Base-by-base conservation (phyloP, 2,113 vertebrate genomes). In the Chascanopsetta lugubris region DNA sequence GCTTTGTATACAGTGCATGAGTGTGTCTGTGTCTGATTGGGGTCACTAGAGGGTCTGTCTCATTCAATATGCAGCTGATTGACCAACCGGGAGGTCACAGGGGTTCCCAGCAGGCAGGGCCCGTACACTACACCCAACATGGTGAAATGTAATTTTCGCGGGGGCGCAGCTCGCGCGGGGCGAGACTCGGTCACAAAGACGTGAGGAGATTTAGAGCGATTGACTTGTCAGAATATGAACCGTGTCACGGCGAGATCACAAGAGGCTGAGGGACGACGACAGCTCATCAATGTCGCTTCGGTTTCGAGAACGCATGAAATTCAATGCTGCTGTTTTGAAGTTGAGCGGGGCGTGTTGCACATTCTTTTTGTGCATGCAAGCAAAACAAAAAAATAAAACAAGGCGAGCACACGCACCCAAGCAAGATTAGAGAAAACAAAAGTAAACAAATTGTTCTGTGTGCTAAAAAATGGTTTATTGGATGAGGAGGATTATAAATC, bases 391-490 rank as follows among this genome's bases (percentile, higher is more conserved):
- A 48, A 25, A 9, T 4, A 10, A 9, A 38, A 36, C 18, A n/a
- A n/a, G 3, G 11, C 20, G 2, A 12, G 12, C 3, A 38, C 4
- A 21, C 3, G 32, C 15, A 50, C 13, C 34, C 2, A 45, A 2
- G 3, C 12, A 43, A 77, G 57, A 75, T 61, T 26, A 78, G 22
- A 68, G 29, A 60, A 68, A 58, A 22, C 20, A 62, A 58, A 69
- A 36, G 21, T 60, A 69, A 62, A 77, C 55, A 40, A 63, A 59
- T 43, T 26, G n/a, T 47, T 85, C 38, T 59, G 69, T 43, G 8
- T 75, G 79, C 21, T 87, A 86, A 81, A 91, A 91, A 45, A 90
- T 75, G 63, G 48, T 92, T 90, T 92, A 92, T 88, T 92, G 73
- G 78, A 87, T 68, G 88, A 86, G 69, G 69, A 86, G 63, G 76